Conservation (phyloP, 2,113 vertebrate genomes). For the Oophaga pumilio region DNA sequence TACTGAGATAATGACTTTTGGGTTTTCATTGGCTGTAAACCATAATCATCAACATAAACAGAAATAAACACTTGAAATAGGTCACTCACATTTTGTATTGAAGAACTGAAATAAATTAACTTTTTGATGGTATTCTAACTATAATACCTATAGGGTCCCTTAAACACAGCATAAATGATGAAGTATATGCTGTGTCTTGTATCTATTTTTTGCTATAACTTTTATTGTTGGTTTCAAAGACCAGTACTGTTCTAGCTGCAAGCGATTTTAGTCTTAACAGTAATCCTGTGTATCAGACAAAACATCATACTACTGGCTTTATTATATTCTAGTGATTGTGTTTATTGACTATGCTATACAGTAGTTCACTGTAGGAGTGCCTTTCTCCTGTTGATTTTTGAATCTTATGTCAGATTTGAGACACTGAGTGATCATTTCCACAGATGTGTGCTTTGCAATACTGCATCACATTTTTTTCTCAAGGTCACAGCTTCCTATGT, state of each 20-base stretch:
- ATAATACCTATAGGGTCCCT: no score
- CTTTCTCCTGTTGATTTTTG: neutral
- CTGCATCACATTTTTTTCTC: neutral
- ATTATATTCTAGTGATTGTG: neutral
- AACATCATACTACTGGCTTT: neutral
- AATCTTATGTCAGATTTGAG: neutral
- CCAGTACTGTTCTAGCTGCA: neutral
- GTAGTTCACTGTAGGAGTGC: neutral
- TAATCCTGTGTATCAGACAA: neutral
- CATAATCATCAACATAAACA: no score
- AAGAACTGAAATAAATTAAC: no score
- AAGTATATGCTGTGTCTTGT: no score
- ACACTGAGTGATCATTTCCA: neutral
- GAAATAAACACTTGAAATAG: no score
- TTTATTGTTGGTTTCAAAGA: neutral
- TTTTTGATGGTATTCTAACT: no score
- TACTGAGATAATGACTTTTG: no score
- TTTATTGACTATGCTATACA: neutral
- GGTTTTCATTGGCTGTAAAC: no score
- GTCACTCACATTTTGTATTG: no score
- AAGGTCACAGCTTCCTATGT: conserved; percentile 19
- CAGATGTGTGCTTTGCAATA: neutral
- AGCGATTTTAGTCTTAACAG: neutral
- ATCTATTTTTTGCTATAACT: no score
- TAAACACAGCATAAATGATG: no score